Evolutionary conservation across 2,113 vertebrate genomes (phyloP), one percentile per base, ranked within the genome.

Genomic region (Cygnus atratus): DNA sequence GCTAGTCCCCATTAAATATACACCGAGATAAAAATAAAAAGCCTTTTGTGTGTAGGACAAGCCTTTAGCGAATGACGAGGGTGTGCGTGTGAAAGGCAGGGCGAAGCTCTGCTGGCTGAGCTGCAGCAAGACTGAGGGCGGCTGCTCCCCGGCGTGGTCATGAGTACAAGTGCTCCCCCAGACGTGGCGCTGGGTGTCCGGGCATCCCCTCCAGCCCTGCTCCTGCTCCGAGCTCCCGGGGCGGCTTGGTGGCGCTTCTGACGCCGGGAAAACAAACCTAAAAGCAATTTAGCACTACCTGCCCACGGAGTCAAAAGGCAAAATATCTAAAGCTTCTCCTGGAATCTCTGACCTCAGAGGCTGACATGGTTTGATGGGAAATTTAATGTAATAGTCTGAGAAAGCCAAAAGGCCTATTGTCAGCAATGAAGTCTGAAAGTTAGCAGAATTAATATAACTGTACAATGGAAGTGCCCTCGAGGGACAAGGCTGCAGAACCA

Each of bases 271-370:
- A 98, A 98, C 96, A 97, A 98, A 97, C 97, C 98, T 98, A 98
- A 98, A 99, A 99, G 98, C 98, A 99, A 99, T 99, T 99, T 99
- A 98, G 97, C 98, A 98, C 98, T 98, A 98, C 98, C 98, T 98
- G 98, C 98, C 98, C 97, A 84, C 91, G 89, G 98, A 98, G 98
- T 98, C 97, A 98, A 98, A 98, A 98, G 97, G 97, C 96, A 97
- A 98, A 98, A 96, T 97, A 97, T 96, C 97, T 96, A 96, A 96
- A 95, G 97, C 97, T 97, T 97, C 97, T 97, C 96, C 94, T 68
- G 78, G 97, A 98, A 97, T 98, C 97, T 96, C 97, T 98, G 98
- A 98, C 98, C 98, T 98, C 96, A 96, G 97, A 97, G 95, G 97
- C 98, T 98, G 98, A 99, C 98, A 99, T 93, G 96, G 97, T 97